These are phyloP conservation scores for Cydia pomonella DNA, from an alignment of 1,140 invertebrate genomes.

Conservation along the genomic window DNA sequence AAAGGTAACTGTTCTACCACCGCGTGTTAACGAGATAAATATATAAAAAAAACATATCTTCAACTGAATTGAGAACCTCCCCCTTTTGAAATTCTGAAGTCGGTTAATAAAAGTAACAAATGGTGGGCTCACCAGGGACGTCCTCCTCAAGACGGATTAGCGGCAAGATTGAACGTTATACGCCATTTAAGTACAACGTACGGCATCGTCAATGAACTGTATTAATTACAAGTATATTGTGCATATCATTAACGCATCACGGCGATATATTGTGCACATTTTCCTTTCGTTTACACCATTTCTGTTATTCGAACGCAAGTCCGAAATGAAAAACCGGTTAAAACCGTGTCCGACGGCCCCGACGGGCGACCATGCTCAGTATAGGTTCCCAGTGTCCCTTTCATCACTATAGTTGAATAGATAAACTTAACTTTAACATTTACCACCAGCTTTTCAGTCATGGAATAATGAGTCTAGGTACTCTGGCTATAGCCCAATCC, in stretches of 20 bases:
- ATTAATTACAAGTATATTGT: conserved; percentile 8
- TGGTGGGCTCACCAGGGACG: not conserved
- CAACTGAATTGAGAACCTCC: too few species aligned
- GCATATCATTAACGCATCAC: not conserved
- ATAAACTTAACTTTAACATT: too few species aligned
- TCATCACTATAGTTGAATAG: too few species aligned
- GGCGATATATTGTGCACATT: not conserved
- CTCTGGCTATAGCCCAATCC: too few species aligned
- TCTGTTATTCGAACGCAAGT: not conserved
- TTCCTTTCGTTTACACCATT: not conserved
- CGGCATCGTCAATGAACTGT: conserved; percentile 1
- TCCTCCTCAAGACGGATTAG: not conserved
- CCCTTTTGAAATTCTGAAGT: too few species aligned
- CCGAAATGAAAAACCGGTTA: not conserved
- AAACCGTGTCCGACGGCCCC: not conserved
- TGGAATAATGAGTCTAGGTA: too few species aligned
- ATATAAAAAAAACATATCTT: too few species aligned
- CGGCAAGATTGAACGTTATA: not conserved
- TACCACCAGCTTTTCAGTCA: too few species aligned
- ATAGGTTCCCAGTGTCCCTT: too few species aligned
- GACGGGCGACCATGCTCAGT: too few species aligned
- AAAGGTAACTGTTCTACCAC: too few species aligned
- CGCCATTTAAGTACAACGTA: not conserved
- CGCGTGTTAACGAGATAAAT: too few species aligned
- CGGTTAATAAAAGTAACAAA: not conserved